Conservation (phyloP, 2,888 invertebrate species). For the Philereme transversata region DNA sequence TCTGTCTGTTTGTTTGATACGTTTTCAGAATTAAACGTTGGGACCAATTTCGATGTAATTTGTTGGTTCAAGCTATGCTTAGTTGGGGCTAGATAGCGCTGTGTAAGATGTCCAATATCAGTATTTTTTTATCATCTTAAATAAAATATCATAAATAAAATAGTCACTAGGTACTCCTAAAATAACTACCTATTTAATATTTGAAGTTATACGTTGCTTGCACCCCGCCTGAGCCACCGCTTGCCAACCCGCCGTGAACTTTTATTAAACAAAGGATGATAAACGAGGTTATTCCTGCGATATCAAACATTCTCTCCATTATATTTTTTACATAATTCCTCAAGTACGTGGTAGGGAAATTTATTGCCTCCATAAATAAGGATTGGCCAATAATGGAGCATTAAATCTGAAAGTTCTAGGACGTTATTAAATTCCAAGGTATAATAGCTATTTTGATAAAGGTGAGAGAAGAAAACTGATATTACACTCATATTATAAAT, state of each 20-base stretch:
- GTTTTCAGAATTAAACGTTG: too few species aligned
- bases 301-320: slow-evolving; percentile 35
- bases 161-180: too few species aligned
- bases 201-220: too few species aligned
- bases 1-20: too few species aligned
- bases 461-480: slow-evolving; percentile 6
- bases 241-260: slow-evolving; percentile 8
- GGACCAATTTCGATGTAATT: too few species aligned
- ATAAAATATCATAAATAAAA: too few species aligned
- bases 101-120: too few species aligned
- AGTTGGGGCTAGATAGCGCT: too few species aligned
- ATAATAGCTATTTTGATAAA: slow-evolving; percentile 14
- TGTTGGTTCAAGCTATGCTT: too few species aligned
- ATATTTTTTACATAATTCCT: slow-evolving; percentile 49
- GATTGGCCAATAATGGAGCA: slow-evolving; percentile 59
- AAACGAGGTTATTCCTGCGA: slow-evolving; percentile 24
- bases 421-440: slow-evolving; percentile 49
- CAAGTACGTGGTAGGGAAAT: slow-evolving; percentile 47
- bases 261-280: slow-evolving; percentile 34
- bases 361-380: slow-evolving; percentile 63
- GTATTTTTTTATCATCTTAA: too few species aligned
- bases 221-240: not conserved
- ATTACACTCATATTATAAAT: not conserved
- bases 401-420: slow-evolving; percentile 52
- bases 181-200: too few species aligned